These are phyloP conservation scores for Promerops cafer DNA, from an alignment of 2,113 vertebrate genomes.

Conservation along the genomic window DNA sequence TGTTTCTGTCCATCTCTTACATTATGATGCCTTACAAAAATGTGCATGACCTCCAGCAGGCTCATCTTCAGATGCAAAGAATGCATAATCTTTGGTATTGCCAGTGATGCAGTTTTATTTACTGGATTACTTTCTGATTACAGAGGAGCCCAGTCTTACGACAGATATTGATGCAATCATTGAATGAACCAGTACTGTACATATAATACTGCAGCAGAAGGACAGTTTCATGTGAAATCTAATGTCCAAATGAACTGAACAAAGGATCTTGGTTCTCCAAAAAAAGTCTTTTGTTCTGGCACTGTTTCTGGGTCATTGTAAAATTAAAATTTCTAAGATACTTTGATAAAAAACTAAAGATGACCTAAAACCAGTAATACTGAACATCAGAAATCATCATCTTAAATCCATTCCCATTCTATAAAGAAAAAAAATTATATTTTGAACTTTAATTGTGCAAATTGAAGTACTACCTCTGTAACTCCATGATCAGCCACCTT, in stretches of 20 bases:
- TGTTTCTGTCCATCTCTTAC: not conserved
- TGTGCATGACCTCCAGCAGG: not conserved
- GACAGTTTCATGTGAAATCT: not conserved
- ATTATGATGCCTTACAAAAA: not conserved
- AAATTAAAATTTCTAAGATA: not conserved
- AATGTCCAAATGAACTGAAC: not conserved
- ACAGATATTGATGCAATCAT: not conserved
- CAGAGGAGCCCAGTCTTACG: not conserved
- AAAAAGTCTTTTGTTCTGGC: not conserved
- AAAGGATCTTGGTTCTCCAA: not conserved
- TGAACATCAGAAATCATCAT: not conserved
- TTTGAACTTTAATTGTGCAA: not conserved
- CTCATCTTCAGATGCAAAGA: not conserved
- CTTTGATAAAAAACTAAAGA: not conserved
- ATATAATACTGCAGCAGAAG: not conserved
- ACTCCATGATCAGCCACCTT: not conserved
- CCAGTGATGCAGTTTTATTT: not conserved
- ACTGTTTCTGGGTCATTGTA: not conserved
- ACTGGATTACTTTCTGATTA: not conserved
- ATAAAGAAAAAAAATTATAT: not conserved
- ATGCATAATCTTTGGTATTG: not conserved
- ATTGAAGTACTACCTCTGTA: not conserved
- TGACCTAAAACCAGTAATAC: not conserved
- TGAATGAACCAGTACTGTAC: not conserved
- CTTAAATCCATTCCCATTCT: not conserved